phyloP scores from a whole-genome alignment of 2,113 vertebrate genomes.

The Candoia aspera region DNA sequence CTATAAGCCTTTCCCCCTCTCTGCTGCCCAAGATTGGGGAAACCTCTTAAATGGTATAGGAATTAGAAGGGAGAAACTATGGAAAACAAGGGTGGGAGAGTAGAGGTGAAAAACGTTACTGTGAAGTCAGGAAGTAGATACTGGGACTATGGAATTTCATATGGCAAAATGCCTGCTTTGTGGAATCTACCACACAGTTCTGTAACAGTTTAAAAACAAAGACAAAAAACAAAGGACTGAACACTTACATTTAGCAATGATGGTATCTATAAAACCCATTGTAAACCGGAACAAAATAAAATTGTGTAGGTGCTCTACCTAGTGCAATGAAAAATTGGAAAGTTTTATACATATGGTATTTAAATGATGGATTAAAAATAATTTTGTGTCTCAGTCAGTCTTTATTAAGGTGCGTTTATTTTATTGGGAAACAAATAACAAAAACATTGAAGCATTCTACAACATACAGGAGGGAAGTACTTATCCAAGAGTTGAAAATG shows the following conservation, averaged over 20 bases:
- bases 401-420: neutral
- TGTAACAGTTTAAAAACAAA: neutral
- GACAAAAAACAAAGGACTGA: neutral
- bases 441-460: neutral
- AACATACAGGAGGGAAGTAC: neutral
- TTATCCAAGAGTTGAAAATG: neutral
- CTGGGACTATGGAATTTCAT: neutral
- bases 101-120: no score
- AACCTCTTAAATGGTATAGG: neutral
- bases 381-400: neutral
- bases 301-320: slow-evolving; percentile 96
- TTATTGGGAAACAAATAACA: neutral
- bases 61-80: neutral
- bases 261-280: slow-evolving; percentile 97
- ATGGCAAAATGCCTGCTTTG: neutral
- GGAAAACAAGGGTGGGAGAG: no score
- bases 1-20: neutral
- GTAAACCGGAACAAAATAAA: slow-evolving; percentile 98
- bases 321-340: slow-evolving; percentile 29
- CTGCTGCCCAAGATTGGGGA: no score
- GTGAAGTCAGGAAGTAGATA: neutral
- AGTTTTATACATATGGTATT: neutral
- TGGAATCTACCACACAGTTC: neutral
- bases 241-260: slow-evolving; percentile 96
- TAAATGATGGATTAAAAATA: neutral